Evolutionary conservation across 2,888 invertebrate genomes (phyloP).

Genomic region (Tetragonisca angustula): DNA sequence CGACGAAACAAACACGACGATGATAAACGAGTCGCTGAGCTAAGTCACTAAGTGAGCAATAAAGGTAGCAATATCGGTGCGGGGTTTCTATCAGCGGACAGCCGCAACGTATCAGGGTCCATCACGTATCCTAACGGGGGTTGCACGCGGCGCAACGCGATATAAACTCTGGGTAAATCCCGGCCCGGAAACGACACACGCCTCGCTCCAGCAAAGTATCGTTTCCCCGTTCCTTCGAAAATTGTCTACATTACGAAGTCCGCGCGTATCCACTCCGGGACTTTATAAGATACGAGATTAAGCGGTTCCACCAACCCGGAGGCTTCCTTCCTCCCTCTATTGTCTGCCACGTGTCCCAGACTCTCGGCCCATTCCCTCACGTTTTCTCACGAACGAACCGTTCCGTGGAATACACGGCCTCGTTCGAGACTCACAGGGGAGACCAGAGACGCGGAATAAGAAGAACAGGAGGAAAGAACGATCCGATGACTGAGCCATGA

Average conservation of each 20-base stretch:
- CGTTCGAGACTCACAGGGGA: slow-evolving; percentile 47
- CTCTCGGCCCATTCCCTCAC: neutral
- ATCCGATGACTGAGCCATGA: slow-evolving; percentile 74
- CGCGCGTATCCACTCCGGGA: slow-evolving; percentile 26
- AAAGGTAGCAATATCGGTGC: slow-evolving; percentile 11
- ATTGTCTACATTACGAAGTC: slow-evolving; percentile 42
- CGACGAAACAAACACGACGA: neutral
- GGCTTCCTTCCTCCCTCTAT: slow-evolving; percentile 14
- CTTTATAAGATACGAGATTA: slow-evolving; percentile 53
- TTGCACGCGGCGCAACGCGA: slow-evolving; percentile 3
- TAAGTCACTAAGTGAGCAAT: slow-evolving; percentile 14
- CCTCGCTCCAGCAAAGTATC: slow-evolving; percentile 5
- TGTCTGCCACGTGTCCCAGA: slow-evolving; percentile 27
- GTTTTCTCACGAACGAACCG: slow-evolving; percentile 15
- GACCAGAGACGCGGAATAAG: slow-evolving; percentile 45
- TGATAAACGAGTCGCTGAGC: neutral
- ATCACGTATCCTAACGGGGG: slow-evolving; percentile 43
- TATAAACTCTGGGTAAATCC: slow-evolving; percentile 29
- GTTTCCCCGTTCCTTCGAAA: slow-evolving; percentile 16
- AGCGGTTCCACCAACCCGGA: slow-evolving; percentile 18
- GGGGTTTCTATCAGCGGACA: slow-evolving; percentile 23
- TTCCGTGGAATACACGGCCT: neutral
- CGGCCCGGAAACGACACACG: slow-evolving; percentile 4
- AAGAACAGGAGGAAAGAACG: slow-evolving; percentile 42
- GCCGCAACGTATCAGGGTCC: slow-evolving; percentile 29